A percentile compares a stretch with the other conserved stretches of the same genome.
These are phyloP conservation scores for Cebidichthys violaceus DNA, from an alignment of 2,113 vertebrate genomes.

Conservation along the genomic window DNA sequence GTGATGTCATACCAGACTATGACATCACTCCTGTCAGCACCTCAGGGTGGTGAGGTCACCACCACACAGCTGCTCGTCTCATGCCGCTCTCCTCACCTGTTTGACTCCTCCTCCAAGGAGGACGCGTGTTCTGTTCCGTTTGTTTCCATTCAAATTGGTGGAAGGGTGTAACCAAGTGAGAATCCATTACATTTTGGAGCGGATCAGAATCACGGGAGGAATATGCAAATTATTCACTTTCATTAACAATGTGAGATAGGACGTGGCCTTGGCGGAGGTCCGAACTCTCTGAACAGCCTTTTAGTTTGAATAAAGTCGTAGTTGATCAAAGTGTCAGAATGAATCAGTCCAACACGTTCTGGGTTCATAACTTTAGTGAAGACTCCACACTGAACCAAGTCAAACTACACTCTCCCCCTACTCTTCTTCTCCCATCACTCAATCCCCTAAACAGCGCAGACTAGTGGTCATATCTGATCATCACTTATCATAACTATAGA, in stretches of 20 bases:
- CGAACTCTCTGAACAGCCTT: no score
- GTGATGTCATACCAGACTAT: slow-evolving; percentile 40
- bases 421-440: no score
- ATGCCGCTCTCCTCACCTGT: slow-evolving; percentile 12
- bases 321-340: no score
- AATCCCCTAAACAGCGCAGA: no score
- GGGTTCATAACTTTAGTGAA: no score
- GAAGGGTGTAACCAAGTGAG: neutral
- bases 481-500: no score
- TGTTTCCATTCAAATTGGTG: neutral
- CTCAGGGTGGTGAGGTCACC: slow-evolving; percentile 54
- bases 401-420: no score
- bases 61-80: neutral
- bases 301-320: neutral
- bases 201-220: no score
- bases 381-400: no score
- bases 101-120: neutral
- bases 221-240: neutral
- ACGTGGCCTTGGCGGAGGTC: neutral
- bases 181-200: neutral
- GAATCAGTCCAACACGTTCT: no score
- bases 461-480: no score
- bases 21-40: slow-evolving; percentile 52
- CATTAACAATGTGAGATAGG: neutral
- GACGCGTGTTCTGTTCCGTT: neutral